Conservation (phyloP, 2,113 vertebrate species). For the Pomatorhinus ruficollis region DNA sequence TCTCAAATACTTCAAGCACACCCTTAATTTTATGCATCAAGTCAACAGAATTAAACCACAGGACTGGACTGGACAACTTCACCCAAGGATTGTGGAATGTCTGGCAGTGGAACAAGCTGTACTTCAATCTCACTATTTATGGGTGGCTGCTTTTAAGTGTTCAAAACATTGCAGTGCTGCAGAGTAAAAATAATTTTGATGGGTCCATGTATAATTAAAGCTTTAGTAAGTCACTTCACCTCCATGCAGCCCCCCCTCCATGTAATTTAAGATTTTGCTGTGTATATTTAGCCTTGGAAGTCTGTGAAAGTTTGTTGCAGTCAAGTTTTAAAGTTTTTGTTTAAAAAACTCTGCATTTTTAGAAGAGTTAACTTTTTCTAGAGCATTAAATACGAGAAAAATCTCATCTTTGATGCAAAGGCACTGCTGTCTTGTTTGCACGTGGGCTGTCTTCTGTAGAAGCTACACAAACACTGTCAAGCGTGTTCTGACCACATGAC, state of each 20-base stretch:
- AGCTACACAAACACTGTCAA: constrained; percentile 1
- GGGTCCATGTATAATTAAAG: not conserved
- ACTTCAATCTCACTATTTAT: constrained; percentile 51
- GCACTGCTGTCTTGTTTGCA: not conserved
- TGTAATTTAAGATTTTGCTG: not conserved
- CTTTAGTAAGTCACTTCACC: constrained; percentile 13
- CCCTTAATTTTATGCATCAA: not conserved
- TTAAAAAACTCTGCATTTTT: not conserved
- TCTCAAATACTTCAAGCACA: not conserved
- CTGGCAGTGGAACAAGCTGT: constrained; percentile 25
- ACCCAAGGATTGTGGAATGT: constrained; percentile 7
- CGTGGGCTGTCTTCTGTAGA: not conserved
- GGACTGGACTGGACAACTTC: not conserved
- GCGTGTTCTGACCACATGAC: not conserved
- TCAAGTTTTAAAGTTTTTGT: not conserved
- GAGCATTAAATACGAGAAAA: not conserved
- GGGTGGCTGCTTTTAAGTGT: not conserved
- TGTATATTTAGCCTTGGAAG: constrained; percentile 20
- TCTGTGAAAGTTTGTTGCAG: constrained; percentile 16
- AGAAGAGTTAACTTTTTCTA: not conserved
- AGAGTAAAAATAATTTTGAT: constrained; percentile 44
- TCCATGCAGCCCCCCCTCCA: not conserved
- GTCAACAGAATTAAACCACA: not conserved
- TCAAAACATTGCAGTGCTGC: constrained; percentile 14
- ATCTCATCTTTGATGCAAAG: constrained; percentile 9